Evolutionary conservation across 1,140 invertebrate genomes (phyloP).

Genomic region (Trypoxylus dichotomus): DNA sequence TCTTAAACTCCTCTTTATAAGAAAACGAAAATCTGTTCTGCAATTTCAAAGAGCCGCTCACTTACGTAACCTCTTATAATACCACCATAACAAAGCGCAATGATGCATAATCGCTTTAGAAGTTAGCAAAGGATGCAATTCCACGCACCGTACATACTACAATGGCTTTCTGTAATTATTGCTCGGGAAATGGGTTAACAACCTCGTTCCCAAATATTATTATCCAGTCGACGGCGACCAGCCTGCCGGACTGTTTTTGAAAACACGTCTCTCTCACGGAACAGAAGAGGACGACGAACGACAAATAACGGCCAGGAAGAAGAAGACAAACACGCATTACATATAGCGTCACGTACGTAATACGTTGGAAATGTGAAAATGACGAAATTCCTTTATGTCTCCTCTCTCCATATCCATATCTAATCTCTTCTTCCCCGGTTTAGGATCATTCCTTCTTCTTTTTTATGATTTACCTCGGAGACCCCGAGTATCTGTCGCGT

Average conservation of each 20-base stretch:
- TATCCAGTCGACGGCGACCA: neutral
- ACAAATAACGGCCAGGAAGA: neutral
- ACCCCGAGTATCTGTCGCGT: conserved; percentile 15
- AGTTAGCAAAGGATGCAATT: neutral
- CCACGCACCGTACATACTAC: neutral
- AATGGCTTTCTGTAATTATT: conserved; percentile 19
- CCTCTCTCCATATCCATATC: conserved; percentile 9
- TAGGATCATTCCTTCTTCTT: conserved; percentile 11
- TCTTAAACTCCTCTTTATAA: too few relatives aligned
- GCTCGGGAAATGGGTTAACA: conserved; percentile 10
- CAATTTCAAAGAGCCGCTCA: neutral
- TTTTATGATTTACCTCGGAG: conserved; percentile 13
- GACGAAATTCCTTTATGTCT: conserved; percentile 23
- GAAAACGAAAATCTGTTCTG: neutral
- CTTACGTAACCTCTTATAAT: neutral
- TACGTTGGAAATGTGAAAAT: conserved; percentile 11
- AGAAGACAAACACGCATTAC: neutral
- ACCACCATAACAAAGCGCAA: neutral
- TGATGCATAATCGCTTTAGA: neutral
- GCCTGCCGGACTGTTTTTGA: neutral
- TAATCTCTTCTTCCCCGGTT: neutral
- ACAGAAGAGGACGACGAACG: neutral
- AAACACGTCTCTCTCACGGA: neutral
- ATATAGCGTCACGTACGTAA: neutral
- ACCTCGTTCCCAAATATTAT: conserved; percentile 25